Evolutionary conservation across 2,113 vertebrate species (phyloP).

Genomic region (Redunca redunca): DNA sequence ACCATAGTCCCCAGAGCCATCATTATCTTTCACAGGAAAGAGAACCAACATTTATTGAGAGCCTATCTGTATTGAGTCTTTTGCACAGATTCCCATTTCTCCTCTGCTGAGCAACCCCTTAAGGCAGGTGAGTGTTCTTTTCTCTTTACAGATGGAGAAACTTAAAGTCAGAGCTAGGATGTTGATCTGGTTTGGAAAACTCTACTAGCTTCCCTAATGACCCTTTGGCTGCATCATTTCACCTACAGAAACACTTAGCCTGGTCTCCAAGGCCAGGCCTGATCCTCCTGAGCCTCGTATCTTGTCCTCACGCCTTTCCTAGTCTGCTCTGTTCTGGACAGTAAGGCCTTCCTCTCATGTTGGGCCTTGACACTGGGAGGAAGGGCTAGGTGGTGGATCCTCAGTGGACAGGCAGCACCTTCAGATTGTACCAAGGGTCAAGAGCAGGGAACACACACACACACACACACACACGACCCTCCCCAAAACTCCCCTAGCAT

Average conservation of each 20-base stretch:
- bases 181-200: background rate
- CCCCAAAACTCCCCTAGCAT: background rate
- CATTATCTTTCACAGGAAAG: background rate
- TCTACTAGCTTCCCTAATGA: background rate
- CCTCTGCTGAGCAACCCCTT: background rate
- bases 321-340: background rate
- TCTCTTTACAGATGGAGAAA: background rate
- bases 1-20: background rate
- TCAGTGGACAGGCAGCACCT: background rate
- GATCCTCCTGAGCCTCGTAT: background rate
- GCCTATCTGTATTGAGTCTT: background rate
- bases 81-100: background rate
- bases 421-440: background rate
- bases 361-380: background rate
- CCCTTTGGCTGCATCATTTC: background rate
- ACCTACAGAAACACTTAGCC: background rate
- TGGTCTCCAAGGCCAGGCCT: background rate
- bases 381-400: background rate
- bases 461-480: too few species aligned
- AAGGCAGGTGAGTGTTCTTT: background rate
- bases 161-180: background rate
- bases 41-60: background rate
- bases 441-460: background rate
- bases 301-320: background rate
- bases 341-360: background rate